These are phyloP conservation scores for Etheostoma perlongum DNA, from an alignment of 2,797 vertebrate species.

Conservation along the genomic window DNA sequence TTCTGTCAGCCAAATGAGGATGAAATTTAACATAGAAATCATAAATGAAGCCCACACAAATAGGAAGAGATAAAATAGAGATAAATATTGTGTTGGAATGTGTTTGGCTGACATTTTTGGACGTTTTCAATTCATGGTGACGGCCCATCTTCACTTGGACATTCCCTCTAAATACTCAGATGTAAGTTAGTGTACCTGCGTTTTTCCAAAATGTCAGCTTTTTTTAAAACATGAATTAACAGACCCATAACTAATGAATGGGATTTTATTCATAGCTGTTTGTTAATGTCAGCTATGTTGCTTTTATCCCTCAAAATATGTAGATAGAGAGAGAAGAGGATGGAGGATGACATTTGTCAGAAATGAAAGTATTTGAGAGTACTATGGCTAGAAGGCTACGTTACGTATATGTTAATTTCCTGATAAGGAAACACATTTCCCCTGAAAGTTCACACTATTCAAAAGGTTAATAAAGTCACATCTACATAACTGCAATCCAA, in stretches of 20 bases:
- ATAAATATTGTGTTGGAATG: neutral
- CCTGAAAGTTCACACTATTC: no score
- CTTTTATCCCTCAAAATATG: no score
- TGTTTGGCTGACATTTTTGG: conserved; percentile 8
- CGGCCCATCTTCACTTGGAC: neutral
- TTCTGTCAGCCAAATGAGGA: neutral
- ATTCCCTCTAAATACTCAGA: neutral
- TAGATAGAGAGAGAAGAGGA: no score
- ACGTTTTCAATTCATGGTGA: neutral
- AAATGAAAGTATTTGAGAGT: neutral
- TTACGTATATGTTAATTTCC: no score
- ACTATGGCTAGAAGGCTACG: neutral
- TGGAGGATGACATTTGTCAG: no score
- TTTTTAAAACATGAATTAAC: neutral
- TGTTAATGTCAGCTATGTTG: neutral
- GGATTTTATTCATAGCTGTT: neutral
- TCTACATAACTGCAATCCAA: no score
- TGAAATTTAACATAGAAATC: neutral
- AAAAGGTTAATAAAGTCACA: no score
- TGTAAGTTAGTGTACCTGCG: neutral
- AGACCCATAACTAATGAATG: no score
- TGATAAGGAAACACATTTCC: no score
- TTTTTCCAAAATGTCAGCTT: neutral
- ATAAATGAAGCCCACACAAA: neutral
- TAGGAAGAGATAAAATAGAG: no score